Conservation (phyloP, 2,888 invertebrate genomes). For the Mimumesa dahlbomi region DNA sequence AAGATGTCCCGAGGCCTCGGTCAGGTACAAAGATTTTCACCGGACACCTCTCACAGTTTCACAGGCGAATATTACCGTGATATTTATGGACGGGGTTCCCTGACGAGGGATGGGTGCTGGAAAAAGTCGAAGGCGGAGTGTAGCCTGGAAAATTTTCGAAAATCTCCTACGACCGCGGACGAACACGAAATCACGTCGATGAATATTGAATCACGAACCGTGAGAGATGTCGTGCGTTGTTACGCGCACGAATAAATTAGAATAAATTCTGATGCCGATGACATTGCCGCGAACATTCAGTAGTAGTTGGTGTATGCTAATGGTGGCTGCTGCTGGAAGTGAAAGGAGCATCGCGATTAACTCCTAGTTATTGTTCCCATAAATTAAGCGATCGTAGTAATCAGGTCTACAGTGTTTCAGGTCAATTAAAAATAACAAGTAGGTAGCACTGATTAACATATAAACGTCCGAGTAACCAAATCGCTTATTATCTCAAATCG, state of each 20-base stretch:
- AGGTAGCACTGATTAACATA: constrained; percentile 13
- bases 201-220: neutral
- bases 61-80: neutral
- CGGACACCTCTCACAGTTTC: neutral
- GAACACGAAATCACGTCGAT: constrained; percentile 5
- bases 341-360: constrained; percentile 27
- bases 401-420: constrained; percentile 6
- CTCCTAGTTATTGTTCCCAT: constrained; percentile 17
- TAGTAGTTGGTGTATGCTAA: constrained; percentile 40
- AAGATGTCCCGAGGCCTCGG: neutral
- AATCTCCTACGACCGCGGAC: constrained; percentile 2
- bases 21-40: constrained; percentile 34
- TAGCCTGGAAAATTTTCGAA: constrained; percentile 8
- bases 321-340: constrained; percentile 6
- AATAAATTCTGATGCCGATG: constrained; percentile 38
- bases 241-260: constrained; percentile 41
- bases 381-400: constrained; percentile 28
- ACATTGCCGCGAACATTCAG: constrained; percentile 28
- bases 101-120: neutral
- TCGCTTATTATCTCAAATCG: no score
- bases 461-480: neutral
- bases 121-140: neutral
- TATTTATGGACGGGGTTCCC: constrained; percentile 20
- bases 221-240: no score
- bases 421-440: constrained; percentile 27